These are phyloP conservation scores for Corapipo altera DNA, from an alignment of 2,113 vertebrate species.

Conservation along the genomic window DNA sequence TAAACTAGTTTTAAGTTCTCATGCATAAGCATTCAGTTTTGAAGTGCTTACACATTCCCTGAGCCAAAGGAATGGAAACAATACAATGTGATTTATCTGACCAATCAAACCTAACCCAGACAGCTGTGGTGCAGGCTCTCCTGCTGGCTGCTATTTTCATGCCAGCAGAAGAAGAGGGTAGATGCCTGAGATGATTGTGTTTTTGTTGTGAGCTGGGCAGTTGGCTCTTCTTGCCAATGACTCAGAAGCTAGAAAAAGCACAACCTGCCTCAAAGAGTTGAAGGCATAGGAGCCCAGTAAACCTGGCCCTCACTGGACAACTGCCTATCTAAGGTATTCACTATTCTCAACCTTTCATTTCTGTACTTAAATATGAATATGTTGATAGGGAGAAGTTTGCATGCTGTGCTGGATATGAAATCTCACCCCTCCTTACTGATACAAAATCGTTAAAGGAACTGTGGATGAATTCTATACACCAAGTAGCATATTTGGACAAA, in stretches of 20 bases:
- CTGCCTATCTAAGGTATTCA: background rate
- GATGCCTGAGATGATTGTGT: background rate
- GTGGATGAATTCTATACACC: background rate
- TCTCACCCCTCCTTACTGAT: background rate
- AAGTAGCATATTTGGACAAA: background rate
- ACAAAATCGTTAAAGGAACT: background rate
- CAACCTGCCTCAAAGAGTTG: background rate
- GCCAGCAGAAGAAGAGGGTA: background rate
- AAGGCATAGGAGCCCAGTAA: background rate
- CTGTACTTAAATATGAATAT: background rate
- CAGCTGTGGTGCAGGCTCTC: conserved; percentile 46
- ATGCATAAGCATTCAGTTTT: conserved; percentile 59
- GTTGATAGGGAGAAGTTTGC: background rate
- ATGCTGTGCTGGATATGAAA: background rate
- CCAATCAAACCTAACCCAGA: conserved; percentile 52
- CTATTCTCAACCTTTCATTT: background rate
- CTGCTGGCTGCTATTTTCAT: conserved; percentile 38
- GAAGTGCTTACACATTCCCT: conserved; percentile 59
- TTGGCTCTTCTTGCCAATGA: background rate
- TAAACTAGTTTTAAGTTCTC: conserved; percentile 46
- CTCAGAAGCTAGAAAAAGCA: background rate
- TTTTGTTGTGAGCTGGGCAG: background rate
- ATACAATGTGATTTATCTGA: conserved; percentile 67
- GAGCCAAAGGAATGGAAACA: conserved; percentile 64
- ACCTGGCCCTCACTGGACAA: background rate